These are phyloP conservation scores for Metopia argyrocephala DNA, from an alignment of 2,888 invertebrate genomes.

Conservation along the genomic window DNA sequence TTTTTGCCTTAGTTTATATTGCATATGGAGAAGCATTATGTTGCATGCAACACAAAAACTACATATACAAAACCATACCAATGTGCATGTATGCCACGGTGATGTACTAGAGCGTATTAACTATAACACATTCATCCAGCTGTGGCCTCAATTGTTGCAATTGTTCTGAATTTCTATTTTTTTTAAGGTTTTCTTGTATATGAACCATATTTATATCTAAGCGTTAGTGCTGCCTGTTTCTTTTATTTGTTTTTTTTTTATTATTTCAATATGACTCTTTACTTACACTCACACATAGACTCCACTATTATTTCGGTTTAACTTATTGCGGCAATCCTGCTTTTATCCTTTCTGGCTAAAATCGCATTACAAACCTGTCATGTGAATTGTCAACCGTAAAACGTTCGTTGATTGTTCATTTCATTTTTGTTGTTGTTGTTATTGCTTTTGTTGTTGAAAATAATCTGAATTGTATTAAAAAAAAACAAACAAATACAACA, in stretches of 20 bases:
- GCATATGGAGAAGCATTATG: conserved; percentile 5
- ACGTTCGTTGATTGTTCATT: conserved; percentile 75
- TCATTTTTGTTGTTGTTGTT: conserved; percentile 67
- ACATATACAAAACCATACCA: background rate
- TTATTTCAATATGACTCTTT: background rate
- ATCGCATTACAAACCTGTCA: conserved; percentile 76
- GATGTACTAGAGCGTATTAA: conserved; percentile 44
- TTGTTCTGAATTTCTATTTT: conserved; percentile 22
- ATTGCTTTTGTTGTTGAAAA: background rate
- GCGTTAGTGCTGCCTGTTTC: background rate
- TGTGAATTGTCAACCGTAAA: conserved; percentile 76
- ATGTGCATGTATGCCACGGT: background rate
- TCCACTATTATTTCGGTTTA: background rate
- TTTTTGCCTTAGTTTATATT: too few species aligned
- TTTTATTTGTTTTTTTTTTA: background rate
- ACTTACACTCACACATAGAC: background rate
- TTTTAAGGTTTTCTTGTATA: conserved; percentile 4
- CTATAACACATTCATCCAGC: conserved; percentile 48
- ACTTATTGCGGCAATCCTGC: conserved; percentile 70
- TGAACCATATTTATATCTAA: background rate
- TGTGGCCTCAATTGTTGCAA: conserved; percentile 54
- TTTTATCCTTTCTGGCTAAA: conserved; percentile 74
- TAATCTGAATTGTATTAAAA: background rate
- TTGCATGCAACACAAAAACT: background rate
- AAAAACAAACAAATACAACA: background rate